These are phyloP conservation scores for Vanessa atalanta DNA, from an alignment of 1,140 invertebrate species.

Conservation along the genomic window DNA sequence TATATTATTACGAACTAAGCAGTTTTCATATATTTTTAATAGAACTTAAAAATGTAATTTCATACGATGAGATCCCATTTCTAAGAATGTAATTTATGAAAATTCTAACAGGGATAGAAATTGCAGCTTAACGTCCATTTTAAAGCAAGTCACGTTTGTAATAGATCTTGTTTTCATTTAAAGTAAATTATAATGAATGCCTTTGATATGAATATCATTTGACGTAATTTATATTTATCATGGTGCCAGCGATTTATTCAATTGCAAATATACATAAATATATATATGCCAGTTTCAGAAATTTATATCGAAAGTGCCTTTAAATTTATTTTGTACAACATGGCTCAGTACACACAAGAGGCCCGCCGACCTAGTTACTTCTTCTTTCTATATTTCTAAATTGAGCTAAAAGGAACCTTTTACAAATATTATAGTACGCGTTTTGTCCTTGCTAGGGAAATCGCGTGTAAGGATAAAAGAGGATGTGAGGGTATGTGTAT, in stretches of 20 bases:
- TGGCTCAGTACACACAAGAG: too few species aligned
- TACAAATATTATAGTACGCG: too few species aligned
- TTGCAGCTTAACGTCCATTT: constrained; percentile 17
- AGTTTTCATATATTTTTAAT: too few species aligned
- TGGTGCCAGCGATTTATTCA: not conserved
- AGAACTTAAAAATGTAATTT: not conserved
- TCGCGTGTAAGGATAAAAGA: too few species aligned
- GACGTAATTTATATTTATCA: not conserved
- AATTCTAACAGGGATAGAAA: not conserved
- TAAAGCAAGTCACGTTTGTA: constrained; percentile 20
- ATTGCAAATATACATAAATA: not conserved
- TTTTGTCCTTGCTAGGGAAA: too few species aligned
- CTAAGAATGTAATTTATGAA: not conserved
- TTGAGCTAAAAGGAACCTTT: too few species aligned
- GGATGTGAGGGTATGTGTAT: too few species aligned
- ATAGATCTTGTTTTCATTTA: constrained; percentile 14
- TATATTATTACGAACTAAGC: too few species aligned
- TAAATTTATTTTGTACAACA: too few species aligned
- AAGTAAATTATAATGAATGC: not conserved
- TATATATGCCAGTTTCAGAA: not conserved
- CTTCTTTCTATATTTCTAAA: too few species aligned
- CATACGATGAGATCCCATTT: not conserved
- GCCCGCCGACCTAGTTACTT: too few species aligned
- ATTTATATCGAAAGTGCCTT: too few species aligned
- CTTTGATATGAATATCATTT: not conserved